A percentile compares a stretch with the other conserved stretches of the same genome.
Evolutionary conservation across 2,888 invertebrate species (phyloP).

Genomic region (Eristalis tenax): DNA sequence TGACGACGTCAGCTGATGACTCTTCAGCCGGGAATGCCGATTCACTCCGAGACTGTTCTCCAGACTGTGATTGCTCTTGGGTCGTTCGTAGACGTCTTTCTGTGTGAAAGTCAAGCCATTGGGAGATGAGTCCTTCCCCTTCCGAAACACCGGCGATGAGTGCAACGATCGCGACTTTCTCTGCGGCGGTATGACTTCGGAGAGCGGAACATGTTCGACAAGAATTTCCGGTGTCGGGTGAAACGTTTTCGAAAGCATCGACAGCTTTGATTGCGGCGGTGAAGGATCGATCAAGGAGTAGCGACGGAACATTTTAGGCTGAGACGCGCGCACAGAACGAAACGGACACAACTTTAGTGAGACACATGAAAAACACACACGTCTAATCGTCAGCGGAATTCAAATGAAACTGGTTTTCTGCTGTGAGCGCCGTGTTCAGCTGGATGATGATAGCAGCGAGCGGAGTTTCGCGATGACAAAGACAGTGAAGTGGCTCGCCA

Average conservation of each 20-base stretch:
- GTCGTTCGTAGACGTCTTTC: slow-evolving; percentile 19
- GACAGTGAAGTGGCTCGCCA: neutral
- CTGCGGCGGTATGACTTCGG: slow-evolving; percentile 72
- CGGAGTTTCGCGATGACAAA: slow-evolving; percentile 30
- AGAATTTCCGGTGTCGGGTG: slow-evolving; percentile 71
- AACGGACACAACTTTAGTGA: neutral
- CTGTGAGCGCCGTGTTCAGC: neutral
- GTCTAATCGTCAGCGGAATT: slow-evolving; percentile 49
- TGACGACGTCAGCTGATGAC: slow-evolving; percentile 12
- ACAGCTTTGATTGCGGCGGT: slow-evolving; percentile 75
- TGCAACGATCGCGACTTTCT: slow-evolving; percentile 79
- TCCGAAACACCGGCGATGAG: slow-evolving; percentile 79
- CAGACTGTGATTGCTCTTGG: slow-evolving; percentile 7
- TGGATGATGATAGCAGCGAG: slow-evolving; percentile 28
- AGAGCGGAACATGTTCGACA: slow-evolving; percentile 74
- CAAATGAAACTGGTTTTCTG: slow-evolving; percentile 58
- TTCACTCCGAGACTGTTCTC: slow-evolving; percentile 44
- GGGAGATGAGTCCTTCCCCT: slow-evolving; percentile 74
- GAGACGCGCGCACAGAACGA: neutral
- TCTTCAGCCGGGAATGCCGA: slow-evolving; percentile 31
- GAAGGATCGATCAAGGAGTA: slow-evolving; percentile 80
- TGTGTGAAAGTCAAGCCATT: slow-evolving; percentile 38
- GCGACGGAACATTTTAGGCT: slow-evolving; percentile 78
- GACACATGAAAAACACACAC: slow-evolving; percentile 30
- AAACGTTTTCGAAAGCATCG: slow-evolving; percentile 75